Percentiles rank a stretch among this genome's conserved stretches.
phyloP scores from a whole-genome alignment of 2,888 invertebrate species.

The Agapostemon virescens region DNA sequence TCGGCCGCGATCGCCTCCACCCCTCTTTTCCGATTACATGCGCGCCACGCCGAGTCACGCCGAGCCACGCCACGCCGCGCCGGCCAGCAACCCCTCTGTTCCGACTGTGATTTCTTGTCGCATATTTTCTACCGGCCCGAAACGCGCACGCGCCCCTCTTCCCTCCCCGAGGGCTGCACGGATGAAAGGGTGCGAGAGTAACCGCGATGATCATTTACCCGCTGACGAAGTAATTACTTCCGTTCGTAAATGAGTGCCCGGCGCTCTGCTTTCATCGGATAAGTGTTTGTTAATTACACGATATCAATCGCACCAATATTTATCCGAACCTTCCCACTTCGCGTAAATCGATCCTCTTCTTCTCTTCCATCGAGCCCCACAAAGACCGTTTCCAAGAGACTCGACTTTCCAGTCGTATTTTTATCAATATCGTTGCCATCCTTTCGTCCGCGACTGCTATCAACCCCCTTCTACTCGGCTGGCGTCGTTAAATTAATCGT shows the following conservation, averaged over 20 bases:
- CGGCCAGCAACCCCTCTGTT: conserved; percentile 25
- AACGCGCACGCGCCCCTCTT: conserved; percentile 24
- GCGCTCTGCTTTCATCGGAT: background rate
- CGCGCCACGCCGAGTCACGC: conserved; percentile 34
- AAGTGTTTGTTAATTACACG: background rate
- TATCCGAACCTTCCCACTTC: background rate
- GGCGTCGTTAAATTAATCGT: background rate
- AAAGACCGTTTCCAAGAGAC: background rate
- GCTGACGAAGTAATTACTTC: conserved; percentile 49
- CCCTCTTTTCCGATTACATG: conserved; percentile 54
- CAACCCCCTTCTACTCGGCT: background rate
- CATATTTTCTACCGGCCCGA: conserved; percentile 21
- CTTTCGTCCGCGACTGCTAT: background rate
- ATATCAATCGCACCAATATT: background rate
- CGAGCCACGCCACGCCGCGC: background rate
- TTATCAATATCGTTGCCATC: background rate
- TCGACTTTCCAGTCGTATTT: background rate
- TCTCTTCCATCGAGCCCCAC: background rate
- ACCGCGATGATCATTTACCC: conserved; percentile 48
- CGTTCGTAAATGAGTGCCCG: conserved; percentile 12
- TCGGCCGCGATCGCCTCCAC: conserved; percentile 55
- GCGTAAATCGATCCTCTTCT: background rate
- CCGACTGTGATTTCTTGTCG: conserved; percentile 45
- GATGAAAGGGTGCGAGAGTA: conserved; percentile 35
- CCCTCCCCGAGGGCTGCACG: conserved; percentile 1